A percentile compares a stretch with the other conserved stretches of the same genome.
Conservation (phyloP, 2,797 vertebrate species). For the Triplophysa yarkandensis region DNA sequence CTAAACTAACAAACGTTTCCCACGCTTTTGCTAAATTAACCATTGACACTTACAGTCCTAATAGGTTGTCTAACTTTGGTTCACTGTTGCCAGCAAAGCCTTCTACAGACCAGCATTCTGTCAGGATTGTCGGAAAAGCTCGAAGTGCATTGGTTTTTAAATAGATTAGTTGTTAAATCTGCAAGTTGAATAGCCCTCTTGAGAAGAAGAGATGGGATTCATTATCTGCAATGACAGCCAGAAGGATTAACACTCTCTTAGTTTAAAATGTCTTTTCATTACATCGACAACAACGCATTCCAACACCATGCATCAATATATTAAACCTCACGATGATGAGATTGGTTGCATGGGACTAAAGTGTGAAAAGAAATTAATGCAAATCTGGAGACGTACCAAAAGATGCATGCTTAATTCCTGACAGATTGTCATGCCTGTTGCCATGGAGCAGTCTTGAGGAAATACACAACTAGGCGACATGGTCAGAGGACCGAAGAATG, state of each 20-base stretch:
- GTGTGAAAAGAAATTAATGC: slow-evolving; percentile 13
- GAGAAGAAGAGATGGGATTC: slow-evolving; percentile 15
- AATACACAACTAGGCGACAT: slow-evolving; percentile 33
- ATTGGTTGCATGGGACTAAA: slow-evolving; percentile 39
- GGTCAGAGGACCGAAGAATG: slow-evolving; percentile 38
- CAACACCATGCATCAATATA: neutral
- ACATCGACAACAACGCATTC: slow-evolving; percentile 6
- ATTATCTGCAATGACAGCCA: slow-evolving; percentile 9
- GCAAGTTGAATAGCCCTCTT: neutral
- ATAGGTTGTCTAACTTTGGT: neutral
- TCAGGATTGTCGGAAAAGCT: slow-evolving; percentile 18
- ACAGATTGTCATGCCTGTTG: slow-evolving; percentile 48
- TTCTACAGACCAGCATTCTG: neutral
- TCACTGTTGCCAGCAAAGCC: neutral
- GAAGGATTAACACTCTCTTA: slow-evolving; percentile 13
- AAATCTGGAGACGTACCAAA: slow-evolving; percentile 14
- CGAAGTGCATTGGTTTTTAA: slow-evolving; percentile 7
- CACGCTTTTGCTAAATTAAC: slow-evolving; percentile 47
- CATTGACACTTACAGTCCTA: neutral
- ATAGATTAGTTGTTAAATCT: slow-evolving; percentile 22
- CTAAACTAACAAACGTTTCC: slow-evolving; percentile 22
- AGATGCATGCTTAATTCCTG: slow-evolving; percentile 39
- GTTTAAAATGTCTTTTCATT: slow-evolving; percentile 1
- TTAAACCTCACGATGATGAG: slow-evolving; percentile 1
- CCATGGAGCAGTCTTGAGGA: slow-evolving; percentile 51